Conservation (phyloP, 2,888 invertebrate genomes). For the Drosophila birchii region DNA sequence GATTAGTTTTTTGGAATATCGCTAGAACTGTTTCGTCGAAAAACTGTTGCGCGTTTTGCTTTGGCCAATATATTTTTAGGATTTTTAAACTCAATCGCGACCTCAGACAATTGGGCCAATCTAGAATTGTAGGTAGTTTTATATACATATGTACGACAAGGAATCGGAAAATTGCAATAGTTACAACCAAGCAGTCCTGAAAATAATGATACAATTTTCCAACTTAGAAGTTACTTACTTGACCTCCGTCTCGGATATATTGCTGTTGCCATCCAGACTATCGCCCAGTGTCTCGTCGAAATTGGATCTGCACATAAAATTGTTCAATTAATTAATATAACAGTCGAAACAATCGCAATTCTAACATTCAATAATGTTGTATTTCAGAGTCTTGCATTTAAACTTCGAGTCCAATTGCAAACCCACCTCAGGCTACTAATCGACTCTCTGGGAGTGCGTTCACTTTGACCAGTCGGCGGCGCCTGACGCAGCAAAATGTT, state of each 20-base stretch:
- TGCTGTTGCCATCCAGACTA: slow-evolving; percentile 70
- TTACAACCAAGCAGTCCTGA: slow-evolving; percentile 59
- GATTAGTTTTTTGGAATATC: slow-evolving; percentile 11
- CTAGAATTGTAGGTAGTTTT: slow-evolving; percentile 71
- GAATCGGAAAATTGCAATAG: slow-evolving; percentile 50
- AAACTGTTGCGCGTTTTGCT: slow-evolving; percentile 66
- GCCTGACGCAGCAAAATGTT: slow-evolving; percentile 86
- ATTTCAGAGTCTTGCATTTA: background rate
- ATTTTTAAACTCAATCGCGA: slow-evolving; percentile 63
- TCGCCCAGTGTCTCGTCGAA: slow-evolving; percentile 72
- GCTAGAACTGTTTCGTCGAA: slow-evolving; percentile 28
- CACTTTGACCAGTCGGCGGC: slow-evolving; percentile 29
- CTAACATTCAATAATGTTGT: background rate
- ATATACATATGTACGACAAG: slow-evolving; percentile 57
- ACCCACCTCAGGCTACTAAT: slow-evolving; percentile 70
- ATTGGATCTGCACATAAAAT: slow-evolving; percentile 53
- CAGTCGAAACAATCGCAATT: background rate
- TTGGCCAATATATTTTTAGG: slow-evolving; percentile 41
- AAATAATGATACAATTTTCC: slow-evolving; percentile 15
- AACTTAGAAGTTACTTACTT: slow-evolving; percentile 49
- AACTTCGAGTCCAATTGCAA: background rate
- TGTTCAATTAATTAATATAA: background rate
- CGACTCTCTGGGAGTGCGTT: slow-evolving; percentile 63
- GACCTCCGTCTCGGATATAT: slow-evolving; percentile 55
- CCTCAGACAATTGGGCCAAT: slow-evolving; percentile 65